Conservation (phyloP, 2,797 vertebrate species). For the Lithobates pipiens region DNA sequence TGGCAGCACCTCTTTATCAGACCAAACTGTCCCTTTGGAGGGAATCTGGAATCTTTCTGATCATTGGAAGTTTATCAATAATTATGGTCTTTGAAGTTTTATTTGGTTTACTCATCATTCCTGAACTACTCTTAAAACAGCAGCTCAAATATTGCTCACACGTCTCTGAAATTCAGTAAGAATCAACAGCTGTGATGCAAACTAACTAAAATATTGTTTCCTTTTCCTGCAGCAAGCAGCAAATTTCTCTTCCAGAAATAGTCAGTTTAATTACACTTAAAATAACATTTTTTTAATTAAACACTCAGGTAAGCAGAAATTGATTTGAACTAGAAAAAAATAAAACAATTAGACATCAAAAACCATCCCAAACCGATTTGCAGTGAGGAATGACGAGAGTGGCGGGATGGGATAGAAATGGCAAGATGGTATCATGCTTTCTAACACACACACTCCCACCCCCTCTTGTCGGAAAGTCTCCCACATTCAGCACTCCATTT, state of each 20-base stretch:
- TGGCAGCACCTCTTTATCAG: no score
- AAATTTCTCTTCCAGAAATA: constrained; percentile 87
- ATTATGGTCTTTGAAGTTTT: background rate
- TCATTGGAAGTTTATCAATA: background rate
- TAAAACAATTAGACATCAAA: constrained; percentile 96
- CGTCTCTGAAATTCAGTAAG: constrained; percentile 25
- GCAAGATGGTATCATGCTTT: constrained; percentile 48
- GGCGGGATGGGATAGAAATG: constrained; percentile 46
- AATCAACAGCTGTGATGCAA: constrained; percentile 35
- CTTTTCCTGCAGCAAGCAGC: constrained; percentile 70
- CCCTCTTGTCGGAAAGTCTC: constrained; percentile 39
- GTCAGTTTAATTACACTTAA: constrained; percentile 96
- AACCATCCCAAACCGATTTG: constrained; percentile 71
- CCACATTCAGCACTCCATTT: constrained; percentile 44
- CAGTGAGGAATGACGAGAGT: constrained; percentile 29
- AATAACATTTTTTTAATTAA: constrained; percentile 95
- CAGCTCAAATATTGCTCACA: constrained; percentile 13
- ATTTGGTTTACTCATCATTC: background rate
- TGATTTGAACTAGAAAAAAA: constrained; percentile 87
- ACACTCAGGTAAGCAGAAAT: constrained; percentile 96
- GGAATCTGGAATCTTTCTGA: background rate
- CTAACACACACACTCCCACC: background rate
- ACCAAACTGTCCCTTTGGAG: no score
- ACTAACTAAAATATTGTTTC: constrained; percentile 29
- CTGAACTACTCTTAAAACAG: background rate